Conservation (phyloP, 2,888 invertebrate species). For the Notodonta dromedarius region DNA sequence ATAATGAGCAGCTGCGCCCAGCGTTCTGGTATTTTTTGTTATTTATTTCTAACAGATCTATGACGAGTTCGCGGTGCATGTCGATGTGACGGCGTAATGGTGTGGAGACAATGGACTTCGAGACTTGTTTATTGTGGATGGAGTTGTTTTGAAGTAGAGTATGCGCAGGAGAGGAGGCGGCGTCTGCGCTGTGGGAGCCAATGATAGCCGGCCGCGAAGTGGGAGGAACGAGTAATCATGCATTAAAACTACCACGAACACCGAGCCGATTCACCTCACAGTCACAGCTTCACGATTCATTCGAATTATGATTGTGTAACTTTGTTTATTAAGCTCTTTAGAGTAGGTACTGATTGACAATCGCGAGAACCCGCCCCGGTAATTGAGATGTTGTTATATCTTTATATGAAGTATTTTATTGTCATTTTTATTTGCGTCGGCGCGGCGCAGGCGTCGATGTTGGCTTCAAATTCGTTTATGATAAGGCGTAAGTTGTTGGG, state of each 20-base stretch:
- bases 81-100: conserved; percentile 73
- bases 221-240: conserved; percentile 79
- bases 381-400: conserved; percentile 51
- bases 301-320: conserved; percentile 51
- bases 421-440: conserved; percentile 11
- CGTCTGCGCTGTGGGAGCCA: conserved; percentile 67
- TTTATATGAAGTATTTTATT: conserved; percentile 19
- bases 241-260: conserved; percentile 62
- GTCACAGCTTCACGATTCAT: conserved; percentile 60
- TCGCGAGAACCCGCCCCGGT: conserved; percentile 32
- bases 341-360: conserved; percentile 38
- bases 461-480: conserved; percentile 8
- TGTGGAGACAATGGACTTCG: conserved; percentile 77
- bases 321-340: conserved; percentile 42
- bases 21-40: conserved; percentile 49
- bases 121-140: conserved; percentile 81
- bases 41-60: conserved; percentile 70
- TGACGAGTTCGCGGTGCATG: conserved; percentile 65
- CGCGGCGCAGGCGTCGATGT: not conserved
- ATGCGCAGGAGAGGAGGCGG: conserved; percentile 80
- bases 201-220: conserved; percentile 69
- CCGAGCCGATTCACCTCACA: conserved; percentile 60
- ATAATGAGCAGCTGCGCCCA: conserved; percentile 52
- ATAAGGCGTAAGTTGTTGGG: conserved; percentile 8
- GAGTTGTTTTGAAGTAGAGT: conserved; percentile 79